phyloP scores from a whole-genome alignment of 2,888 invertebrate genomes.

The Cyclophora albipunctata region DNA sequence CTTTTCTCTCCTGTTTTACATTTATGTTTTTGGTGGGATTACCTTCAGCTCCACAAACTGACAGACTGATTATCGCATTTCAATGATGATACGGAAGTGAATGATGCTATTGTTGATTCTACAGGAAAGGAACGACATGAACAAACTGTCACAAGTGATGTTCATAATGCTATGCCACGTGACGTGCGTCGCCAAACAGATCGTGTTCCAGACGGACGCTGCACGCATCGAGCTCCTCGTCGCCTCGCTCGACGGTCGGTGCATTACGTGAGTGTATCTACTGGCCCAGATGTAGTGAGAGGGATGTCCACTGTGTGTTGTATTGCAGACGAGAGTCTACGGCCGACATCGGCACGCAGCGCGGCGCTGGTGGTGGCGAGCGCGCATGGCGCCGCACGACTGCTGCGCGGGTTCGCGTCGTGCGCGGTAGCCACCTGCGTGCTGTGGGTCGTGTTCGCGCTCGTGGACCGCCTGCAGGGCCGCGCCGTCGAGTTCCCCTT shows the following conservation, averaged over 20 bases:
- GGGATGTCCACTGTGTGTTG: neutral
- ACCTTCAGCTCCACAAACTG: too few relatives aligned
- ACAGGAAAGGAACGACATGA: constrained; percentile 48
- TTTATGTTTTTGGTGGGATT: too few relatives aligned
- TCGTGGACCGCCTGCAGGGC: constrained; percentile 26
- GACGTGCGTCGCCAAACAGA: constrained; percentile 55
- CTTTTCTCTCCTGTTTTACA: too few relatives aligned
- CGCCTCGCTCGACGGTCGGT: constrained; percentile 15
- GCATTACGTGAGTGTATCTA: too few relatives aligned
- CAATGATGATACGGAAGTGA: too few relatives aligned
- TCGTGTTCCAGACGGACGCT: constrained; percentile 40
- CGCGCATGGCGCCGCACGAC: constrained; percentile 23
- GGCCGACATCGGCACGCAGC: constrained; percentile 15
- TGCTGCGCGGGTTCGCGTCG: constrained; percentile 30
- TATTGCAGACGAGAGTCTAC: constrained; percentile 17
- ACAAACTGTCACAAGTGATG: constrained; percentile 55
- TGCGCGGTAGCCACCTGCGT: constrained; percentile 50
- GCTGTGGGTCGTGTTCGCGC: constrained; percentile 48
- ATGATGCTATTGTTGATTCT: too few relatives aligned
- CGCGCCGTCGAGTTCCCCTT: constrained; percentile 39
- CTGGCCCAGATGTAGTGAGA: too few relatives aligned
- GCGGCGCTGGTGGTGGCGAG: constrained; percentile 14
- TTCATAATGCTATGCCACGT: constrained; percentile 63
- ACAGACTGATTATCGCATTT: too few relatives aligned
- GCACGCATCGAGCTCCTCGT: constrained; percentile 25